Evolutionary conservation across 2,888 invertebrate species (phyloP).

Genomic region (Cheilosia vulpina): DNA sequence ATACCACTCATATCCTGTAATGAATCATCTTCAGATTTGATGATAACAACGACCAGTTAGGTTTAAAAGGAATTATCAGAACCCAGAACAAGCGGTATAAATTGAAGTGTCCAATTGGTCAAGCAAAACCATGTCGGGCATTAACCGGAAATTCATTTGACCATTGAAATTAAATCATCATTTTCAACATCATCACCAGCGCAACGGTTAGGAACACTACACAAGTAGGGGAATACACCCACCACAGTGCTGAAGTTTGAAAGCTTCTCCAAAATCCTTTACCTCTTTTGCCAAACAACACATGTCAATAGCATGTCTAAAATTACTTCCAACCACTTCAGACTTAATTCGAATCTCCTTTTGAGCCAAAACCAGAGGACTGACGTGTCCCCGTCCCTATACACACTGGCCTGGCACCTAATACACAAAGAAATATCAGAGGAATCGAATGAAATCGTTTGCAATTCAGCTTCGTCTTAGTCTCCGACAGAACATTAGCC

Average conservation of each 20-base stretch:
- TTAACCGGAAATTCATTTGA: slow-evolving; percentile 31
- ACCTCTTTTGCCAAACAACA: slow-evolving; percentile 51
- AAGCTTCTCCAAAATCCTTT: slow-evolving; percentile 41
- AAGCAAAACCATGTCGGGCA: slow-evolving; percentile 16
- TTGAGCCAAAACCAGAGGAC: slow-evolving; percentile 39
- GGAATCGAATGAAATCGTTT: slow-evolving; percentile 44
- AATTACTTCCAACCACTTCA: slow-evolving; percentile 59
- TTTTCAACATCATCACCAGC: background rate
- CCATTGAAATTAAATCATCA: slow-evolving; percentile 38
- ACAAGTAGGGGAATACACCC: background rate
- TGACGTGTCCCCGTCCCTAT: background rate
- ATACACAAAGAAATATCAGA: slow-evolving; percentile 26
- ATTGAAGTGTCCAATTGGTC: slow-evolving; percentile 17
- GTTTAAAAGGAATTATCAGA: slow-evolving; percentile 3
- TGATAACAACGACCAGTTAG: slow-evolving; percentile 1
- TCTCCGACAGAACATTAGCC: slow-evolving; percentile 35
- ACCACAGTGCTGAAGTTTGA: slow-evolving; percentile 28
- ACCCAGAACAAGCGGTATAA: slow-evolving; percentile 7
- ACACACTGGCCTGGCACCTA: background rate
- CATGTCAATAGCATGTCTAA: slow-evolving; percentile 65
- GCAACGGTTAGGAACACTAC: background rate
- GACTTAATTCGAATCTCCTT: slow-evolving; percentile 62
- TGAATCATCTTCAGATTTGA: slow-evolving; percentile 17
- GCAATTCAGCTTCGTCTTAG: slow-evolving; percentile 24
- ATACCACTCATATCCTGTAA: background rate